Evolutionary conservation across 2,797 vertebrate species (phyloP), one percentile per base, ranked within the genome.

Genomic region (Mastacembelus armatus): DNA sequence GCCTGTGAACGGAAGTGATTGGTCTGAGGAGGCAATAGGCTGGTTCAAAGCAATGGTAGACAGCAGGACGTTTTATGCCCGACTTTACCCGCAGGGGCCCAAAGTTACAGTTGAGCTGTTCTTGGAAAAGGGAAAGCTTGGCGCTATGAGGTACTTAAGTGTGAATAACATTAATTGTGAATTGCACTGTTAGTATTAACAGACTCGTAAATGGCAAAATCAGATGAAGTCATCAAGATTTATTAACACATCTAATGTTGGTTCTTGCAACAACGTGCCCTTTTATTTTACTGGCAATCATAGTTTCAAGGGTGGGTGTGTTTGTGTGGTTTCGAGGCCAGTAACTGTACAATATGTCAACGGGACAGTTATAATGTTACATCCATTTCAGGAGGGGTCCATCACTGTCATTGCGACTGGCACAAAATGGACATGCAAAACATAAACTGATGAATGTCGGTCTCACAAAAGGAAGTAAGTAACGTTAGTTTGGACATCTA

Each of bases 81-180:
- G 94, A 72, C 48, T 94, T 52, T 92, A 89, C 80, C 89, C 87
- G 21, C 76, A 87, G 54, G 83, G 52, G n/a, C 42, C 45, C 21
- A 54, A 40, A 7, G 76, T 93, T 66, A 51, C 82, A 38, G 92
- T 89, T 0, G 93, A 93, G 71, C 90, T 95, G 12, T 94, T 94
- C 82, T 73, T 92, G 78, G 93, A 95, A 77, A 94, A 86, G 45
- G 94, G 94, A 44, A 93, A 90, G 67, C 84, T 94, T 0, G 90
- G 92, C 45, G 87, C 89, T 1, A 94, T 94, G 92, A 94, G 94
- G 94, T 94, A 81, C 58, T 45, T 12, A 0, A 59, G 15, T 32
- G 35, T 54, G 6, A 67, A 69, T 27, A 7, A 7, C 8, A n/a
- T 61, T 56, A 16, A 47, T 55, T 49, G 7, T 49, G 35, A 21